Evolutionary conservation across 2,113 vertebrate genomes (phyloP).

Genomic region (Festucalex cinctus): DNA sequence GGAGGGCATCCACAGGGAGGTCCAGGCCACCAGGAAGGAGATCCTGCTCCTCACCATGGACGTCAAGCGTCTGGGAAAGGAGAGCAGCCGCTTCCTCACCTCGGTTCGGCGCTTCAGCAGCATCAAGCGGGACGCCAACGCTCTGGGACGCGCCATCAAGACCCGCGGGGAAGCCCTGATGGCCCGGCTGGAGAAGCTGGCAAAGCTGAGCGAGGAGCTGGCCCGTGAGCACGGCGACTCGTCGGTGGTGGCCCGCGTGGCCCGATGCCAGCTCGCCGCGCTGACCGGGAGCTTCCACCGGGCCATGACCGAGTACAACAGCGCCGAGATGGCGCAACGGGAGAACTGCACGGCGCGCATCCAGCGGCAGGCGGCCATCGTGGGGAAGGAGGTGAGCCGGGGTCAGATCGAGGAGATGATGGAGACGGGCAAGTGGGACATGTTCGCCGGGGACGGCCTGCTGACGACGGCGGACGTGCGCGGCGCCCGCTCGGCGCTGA

Average conservation of each 20-base stretch:
- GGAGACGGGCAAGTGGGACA: constrained; percentile 92
- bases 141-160: constrained; percentile 90
- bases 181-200: constrained; percentile 78
- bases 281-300: constrained; percentile 80
- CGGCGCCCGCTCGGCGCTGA: constrained; percentile 81
- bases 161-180: constrained; percentile 81
- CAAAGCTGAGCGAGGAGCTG: constrained; percentile 69
- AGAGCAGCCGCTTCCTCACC: constrained; percentile 91
- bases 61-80: constrained; percentile 85
- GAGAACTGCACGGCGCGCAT: constrained; percentile 95
- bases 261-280: constrained; percentile 77
- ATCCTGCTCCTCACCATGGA: constrained; percentile 78
- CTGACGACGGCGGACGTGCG: constrained; percentile 86
- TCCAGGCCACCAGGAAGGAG: constrained; percentile 79
- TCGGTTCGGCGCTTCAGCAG: constrained; percentile 94
- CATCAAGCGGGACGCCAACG: constrained; percentile 92
- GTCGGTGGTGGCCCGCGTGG: constrained; percentile 81
- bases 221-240: constrained; percentile 71
- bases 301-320: constrained; percentile 87
- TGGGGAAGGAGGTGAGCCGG: constrained; percentile 87
- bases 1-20: constrained; percentile 80
- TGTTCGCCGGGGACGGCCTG: constrained; percentile 85
- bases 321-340: constrained; percentile 84
- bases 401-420: constrained; percentile 95
- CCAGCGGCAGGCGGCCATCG: constrained; percentile 93